Base-by-base conservation (phyloP, 2,113 vertebrate species). In the Ceratotherium simum region DNA sequence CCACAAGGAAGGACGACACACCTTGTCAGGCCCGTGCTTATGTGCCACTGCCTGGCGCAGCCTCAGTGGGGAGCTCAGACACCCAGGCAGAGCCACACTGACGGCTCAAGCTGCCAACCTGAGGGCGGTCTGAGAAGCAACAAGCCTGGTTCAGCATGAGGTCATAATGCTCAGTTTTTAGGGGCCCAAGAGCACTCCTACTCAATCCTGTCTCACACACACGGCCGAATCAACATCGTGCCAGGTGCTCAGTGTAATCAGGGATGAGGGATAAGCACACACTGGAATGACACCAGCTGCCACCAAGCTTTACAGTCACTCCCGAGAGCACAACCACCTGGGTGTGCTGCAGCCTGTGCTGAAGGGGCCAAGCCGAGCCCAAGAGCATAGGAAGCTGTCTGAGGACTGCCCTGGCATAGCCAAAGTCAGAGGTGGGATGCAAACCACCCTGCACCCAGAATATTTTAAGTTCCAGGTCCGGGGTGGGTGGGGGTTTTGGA, bases 201-300 rank as follows among this genome's bases (percentile, higher is more conserved):
- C 17, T 31, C 31, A 13, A 7, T 42, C 21, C 25, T 25, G 18
- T 11, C 33, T 33, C 12, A 31, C 81, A 91, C 11, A 16, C 0
- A 6, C 39, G 48, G 10, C 14, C 14, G 6, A 75, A 29, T 48
- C 64, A 72, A 6, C 5, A 1, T 1, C 0, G 2, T 14, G 56
- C 27, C 31, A 42, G 88, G 73, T 0, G 2, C n/a, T 51, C 70
- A 1, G 12, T 42, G 69, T 13, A 1, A 10, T 13, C 18, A 51
- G 42, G 64, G 36, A 36, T 0, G 0, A 79, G n/a, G 14, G 56
- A 25, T 39, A 29, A 33, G 13, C 56, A 54, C 33, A 65, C 25
- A 33, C 0, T 20, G 8, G 9, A 21, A 11, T 29, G 39, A 58
- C 17, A 11, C 4, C 39, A 23, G 80, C 84, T 36, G 27, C 88